Base-by-base conservation (phyloP, 2,797 vertebrate genomes). In the Buceros bicornis region DNA sequence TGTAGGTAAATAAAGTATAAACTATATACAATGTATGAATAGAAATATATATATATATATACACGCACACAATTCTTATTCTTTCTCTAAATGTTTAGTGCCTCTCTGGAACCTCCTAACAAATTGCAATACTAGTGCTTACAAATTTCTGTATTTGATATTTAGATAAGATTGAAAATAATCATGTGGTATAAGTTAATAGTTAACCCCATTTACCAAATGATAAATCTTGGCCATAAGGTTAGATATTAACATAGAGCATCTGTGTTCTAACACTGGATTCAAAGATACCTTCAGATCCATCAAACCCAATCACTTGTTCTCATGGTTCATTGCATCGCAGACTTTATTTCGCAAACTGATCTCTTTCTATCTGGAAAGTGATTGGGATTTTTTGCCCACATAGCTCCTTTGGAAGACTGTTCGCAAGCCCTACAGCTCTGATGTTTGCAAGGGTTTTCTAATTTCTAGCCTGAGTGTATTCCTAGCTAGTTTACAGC, bases 401-500 rank as follows among this genome's bases (percentile, higher is more conserved):
- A 61, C 42, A 71, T 15, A 83, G 5, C 22, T 31, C 16, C 62
- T 94, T 81, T 50, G 69, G 50, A 87, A 89, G 60, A 53, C 16
- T 35, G 16, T 56, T 92, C 19, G 19, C 35, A 85, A 85, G 47
- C 35, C 57, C 53, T 74, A 9, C 0, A 6, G 26, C 51, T 82
- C 53, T 81, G 65, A 57, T 47, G n/a, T 35, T 91, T 81, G 61
- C 76, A 91, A 82, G 48, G 48, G 45, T 67, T 88, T 95, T 95
- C 42, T 50, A 47, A 83, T 93, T 81, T 74, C 82, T 83, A 71
- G 20, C 29, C 42, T 62, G 83, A 89, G 57, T 24, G 5, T 81
- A 73, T 78, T 91, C 33, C 42, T 78, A 71, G 45, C 8, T 85
- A 86, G 77, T 95, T 91, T 90, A 83, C 72, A 78, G 50, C 6